Evolutionary conservation across 2,888 invertebrate genomes (phyloP).

Genomic region (Choreutis nemorana): DNA sequence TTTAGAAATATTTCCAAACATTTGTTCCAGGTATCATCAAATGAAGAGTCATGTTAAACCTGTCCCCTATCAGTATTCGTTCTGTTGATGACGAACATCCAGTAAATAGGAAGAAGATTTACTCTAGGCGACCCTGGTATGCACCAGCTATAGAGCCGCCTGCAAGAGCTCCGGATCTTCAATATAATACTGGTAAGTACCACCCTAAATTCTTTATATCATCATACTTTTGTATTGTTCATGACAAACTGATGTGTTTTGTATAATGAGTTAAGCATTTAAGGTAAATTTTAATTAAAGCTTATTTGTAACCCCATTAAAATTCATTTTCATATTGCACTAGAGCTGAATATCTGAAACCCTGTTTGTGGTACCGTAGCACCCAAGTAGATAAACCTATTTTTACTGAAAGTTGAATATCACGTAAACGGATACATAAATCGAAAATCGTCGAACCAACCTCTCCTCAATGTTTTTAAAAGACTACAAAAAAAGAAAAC

Average conservation of each 20-base stretch:
- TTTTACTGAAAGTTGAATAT: no score
- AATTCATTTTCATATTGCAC: no score
- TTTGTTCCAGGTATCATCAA: slow-evolving; percentile 41
- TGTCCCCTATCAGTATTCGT: slow-evolving; percentile 44
- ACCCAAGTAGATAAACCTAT: no score
- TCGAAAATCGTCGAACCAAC: no score
- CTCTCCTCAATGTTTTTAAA: no score
- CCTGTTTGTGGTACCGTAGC: no score
- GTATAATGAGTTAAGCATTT: no score
- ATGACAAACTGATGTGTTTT: background rate
- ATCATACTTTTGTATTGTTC: background rate
- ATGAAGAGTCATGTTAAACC: slow-evolving; percentile 62
- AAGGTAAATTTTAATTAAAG: no score
- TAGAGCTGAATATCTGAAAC: no score
- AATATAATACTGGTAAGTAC: slow-evolving; percentile 19
- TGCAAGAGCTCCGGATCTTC: slow-evolving; percentile 19
- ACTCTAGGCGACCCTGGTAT: slow-evolving; percentile 53
- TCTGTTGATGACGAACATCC: slow-evolving; percentile 40
- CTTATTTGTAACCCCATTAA: no score
- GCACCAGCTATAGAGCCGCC: slow-evolving; percentile 38
- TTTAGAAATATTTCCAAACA: background rate
- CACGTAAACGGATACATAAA: no score
- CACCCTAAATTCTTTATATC: slow-evolving; percentile 19
- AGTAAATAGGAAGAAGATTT: slow-evolving; percentile 47
- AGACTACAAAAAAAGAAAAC: no score